A percentile compares a stretch with the other conserved stretches of the same genome.
Conservation (phyloP, 2,113 vertebrate genomes). For the Platysteira castanea region DNA sequence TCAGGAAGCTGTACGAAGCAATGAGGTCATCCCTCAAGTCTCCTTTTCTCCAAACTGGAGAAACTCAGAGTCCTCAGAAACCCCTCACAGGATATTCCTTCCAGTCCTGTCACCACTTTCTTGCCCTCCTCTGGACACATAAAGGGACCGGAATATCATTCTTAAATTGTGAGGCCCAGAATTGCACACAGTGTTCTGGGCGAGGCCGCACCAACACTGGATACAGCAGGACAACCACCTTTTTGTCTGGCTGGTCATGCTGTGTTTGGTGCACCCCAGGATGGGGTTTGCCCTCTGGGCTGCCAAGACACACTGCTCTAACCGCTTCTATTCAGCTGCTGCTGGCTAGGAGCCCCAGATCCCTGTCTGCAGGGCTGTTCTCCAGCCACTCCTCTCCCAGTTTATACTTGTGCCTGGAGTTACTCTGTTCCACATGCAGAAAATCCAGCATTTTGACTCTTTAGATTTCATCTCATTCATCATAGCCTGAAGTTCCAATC, state of each 20-base stretch:
- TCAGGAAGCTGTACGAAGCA: neutral
- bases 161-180: neutral
- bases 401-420: neutral
- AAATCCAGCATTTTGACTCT: neutral
- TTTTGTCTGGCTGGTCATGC: neutral
- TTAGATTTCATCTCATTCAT: neutral
- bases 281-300: neutral
- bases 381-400: neutral
- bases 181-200: neutral
- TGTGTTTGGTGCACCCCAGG: neutral
- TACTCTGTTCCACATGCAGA: neutral
- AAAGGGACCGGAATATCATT: neutral
- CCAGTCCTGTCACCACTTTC: neutral
- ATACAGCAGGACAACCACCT: neutral
- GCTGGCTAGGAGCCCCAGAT: neutral
- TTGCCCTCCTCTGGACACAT: neutral
- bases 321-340: neutral
- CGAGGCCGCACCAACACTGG: accelerated
- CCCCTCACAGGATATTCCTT: neutral
- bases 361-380: neutral
- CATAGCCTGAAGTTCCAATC: neutral
- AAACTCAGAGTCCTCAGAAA: neutral
- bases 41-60: neutral
- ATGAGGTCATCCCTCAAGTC: neutral
- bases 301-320: neutral